A percentile compares a stretch with the other conserved stretches of the same genome.
phyloP scores from a whole-genome alignment of 2,113 vertebrate genomes.

The Bucco capensis region DNA sequence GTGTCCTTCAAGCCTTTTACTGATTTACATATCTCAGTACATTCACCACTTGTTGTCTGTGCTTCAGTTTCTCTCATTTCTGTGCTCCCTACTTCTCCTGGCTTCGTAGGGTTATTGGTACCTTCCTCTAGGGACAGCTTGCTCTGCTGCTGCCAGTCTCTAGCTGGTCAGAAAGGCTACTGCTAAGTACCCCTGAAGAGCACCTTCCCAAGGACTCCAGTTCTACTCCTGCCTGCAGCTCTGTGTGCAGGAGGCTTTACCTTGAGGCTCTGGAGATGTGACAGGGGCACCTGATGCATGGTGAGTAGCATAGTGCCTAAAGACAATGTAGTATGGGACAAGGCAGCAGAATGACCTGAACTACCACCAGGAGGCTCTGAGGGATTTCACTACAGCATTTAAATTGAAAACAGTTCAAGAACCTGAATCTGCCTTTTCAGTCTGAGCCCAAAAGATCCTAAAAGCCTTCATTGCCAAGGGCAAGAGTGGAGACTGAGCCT shows the following conservation, averaged over 20 bases:
- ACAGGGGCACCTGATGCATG: rapidly evolving
- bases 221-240: background rate
- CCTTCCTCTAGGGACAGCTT: background rate
- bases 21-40: background rate
- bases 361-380: conserved; percentile 7
- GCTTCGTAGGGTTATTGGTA: rapidly evolving
- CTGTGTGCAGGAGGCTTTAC: background rate
- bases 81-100: background rate
- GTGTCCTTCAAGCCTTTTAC: background rate
- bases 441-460: background rate
- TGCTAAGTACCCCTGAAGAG: background rate
- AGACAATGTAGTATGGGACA: background rate
- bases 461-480: background rate
- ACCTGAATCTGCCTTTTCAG: background rate
- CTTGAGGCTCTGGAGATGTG: background rate
- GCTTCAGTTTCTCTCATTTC: background rate
- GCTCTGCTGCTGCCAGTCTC: background rate
- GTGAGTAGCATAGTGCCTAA: background rate
- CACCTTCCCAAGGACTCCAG: background rate
- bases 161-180: background rate
- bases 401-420: background rate
- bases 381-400: background rate
- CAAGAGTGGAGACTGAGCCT: background rate
- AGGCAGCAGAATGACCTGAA: background rate
- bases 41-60: background rate